A percentile compares a stretch with the other conserved stretches of the same genome.
phyloP scores from a whole-genome alignment of 1,140 invertebrate species.

The Drosophila kikkawai region DNA sequence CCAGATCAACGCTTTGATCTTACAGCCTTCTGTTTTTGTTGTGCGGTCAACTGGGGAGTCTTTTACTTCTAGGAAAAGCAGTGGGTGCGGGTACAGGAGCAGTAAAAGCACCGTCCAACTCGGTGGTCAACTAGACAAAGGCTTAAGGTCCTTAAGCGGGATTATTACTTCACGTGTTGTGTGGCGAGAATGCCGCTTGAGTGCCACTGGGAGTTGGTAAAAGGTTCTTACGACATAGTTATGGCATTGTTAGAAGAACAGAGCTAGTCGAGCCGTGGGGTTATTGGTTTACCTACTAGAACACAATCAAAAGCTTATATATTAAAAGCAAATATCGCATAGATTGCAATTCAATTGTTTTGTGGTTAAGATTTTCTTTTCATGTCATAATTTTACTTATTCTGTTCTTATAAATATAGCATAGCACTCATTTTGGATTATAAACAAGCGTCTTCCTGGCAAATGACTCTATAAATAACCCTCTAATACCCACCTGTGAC shows the following conservation, averaged over 20 bases:
- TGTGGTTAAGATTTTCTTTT: neutral
- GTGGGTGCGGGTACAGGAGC: neutral
- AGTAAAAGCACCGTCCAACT: slow-evolving; percentile 3
- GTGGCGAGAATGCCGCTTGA: slow-evolving; percentile 19
- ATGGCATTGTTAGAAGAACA: neutral
- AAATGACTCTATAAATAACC: slow-evolving; percentile 5
- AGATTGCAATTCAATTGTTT: neutral
- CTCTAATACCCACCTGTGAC: neutral
- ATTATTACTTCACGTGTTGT: slow-evolving; percentile 60
- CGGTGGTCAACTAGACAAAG: slow-evolving; percentile 47
- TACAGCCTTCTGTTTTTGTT: slow-evolving; percentile 29
- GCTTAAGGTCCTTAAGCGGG: slow-evolving; percentile 55
- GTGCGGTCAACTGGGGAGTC: slow-evolving; percentile 40
- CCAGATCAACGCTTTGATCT: slow-evolving; percentile 57
- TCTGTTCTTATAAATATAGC: neutral
- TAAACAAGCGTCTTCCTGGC: slow-evolving; percentile 3
- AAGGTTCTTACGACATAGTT: slow-evolving; percentile 38
- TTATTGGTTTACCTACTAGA: neutral
- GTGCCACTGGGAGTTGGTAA: slow-evolving; percentile 27
- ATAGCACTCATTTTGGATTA: neutral
- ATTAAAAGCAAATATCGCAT: slow-evolving; percentile 2
- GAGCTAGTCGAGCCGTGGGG: neutral
- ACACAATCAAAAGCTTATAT: slow-evolving; percentile 23
- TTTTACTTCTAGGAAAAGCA: neutral
- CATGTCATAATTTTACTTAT: neutral